Base-by-base conservation (phyloP, 2,797 vertebrate species). In the Neomorphus geoffroyi region DNA sequence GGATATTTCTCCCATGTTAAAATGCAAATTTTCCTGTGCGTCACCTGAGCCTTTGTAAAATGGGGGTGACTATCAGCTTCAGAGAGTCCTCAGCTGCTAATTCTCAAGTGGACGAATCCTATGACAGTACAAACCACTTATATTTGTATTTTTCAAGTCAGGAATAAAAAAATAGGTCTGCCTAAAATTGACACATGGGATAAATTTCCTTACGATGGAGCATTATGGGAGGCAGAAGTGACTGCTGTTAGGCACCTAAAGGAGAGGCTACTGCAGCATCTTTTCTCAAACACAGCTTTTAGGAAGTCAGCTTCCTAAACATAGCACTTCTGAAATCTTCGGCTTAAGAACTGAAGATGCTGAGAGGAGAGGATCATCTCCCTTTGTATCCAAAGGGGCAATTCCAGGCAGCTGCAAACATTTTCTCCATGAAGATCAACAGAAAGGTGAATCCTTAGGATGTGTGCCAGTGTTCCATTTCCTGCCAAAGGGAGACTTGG, bases 401-500 rank as follows among this genome's bases (percentile, higher is more conserved):
- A 61, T 66, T 61, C 41, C 61, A 73, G 45, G 22, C 19, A 75
- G 74, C 26, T 79, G 27, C 3, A 2, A 73, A 62, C 28, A 45
- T 53, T n/a, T 81, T 66, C 37, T 74, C 6, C 24, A 9, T 54
- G 23, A 74, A 90, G 37, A 13, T 35, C 72, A 84, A 69, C 23
- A 67, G 39, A 70, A 85, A 67, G 0, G 3, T 0, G 0, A 71
- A 50, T 35, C 67, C 37, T 77, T 51, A 3, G 12, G 23, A 12
- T 22, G 26, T 33, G 23, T 64, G 41, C 26, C 32, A 26, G 30
- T 17, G 22, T 28, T 26, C 33, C 3, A 1, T 46, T 66, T 54
- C 64, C 39, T 86, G 0, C 41, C 58, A 58, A 62, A 64, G 39
- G 11, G 15, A 2, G 4, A 15, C 43, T 41, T 39, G 6, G 8